Conservation (phyloP, 2,113 vertebrate genomes). For the Callipepla californica region DNA sequence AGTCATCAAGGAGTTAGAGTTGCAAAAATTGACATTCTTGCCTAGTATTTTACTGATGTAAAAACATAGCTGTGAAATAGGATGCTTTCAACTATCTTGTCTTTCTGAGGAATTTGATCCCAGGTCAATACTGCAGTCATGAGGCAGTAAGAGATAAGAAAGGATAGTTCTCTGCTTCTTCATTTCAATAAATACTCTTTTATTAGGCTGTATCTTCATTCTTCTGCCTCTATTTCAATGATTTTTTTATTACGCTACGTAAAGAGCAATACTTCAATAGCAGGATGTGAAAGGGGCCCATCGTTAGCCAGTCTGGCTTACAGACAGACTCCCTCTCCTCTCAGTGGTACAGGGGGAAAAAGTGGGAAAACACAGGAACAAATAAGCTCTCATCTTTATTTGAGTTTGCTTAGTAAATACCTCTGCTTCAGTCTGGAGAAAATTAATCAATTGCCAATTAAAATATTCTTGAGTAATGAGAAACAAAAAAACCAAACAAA, state of each 20-base stretch:
- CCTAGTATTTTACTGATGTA: neutral
- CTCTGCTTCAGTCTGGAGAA: neutral
- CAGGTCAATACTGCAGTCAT: neutral
- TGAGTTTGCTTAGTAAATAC: neutral
- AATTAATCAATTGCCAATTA: neutral
- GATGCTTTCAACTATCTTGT: neutral
- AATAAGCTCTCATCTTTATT: neutral
- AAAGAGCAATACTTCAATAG: neutral
- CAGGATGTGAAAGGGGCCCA: neutral
- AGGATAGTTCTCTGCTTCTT: neutral
- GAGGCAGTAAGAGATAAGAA: neutral
- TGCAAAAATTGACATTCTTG: neutral
- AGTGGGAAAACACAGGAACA: neutral
- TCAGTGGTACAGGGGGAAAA: neutral
- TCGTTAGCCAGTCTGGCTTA: neutral
- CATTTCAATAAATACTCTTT: neutral
- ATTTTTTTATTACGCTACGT: neutral
- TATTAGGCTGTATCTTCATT: neutral
- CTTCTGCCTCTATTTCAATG: neutral
- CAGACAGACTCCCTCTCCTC: accelerated
- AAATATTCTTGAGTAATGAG: neutral
- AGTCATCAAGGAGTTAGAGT: neutral
- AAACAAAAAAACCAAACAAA: neutral
- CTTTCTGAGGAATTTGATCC: neutral
- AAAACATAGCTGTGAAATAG: neutral